phyloP scores from a whole-genome alignment of 2,797 vertebrate species.

The Rhadinocentrus ornatus region DNA sequence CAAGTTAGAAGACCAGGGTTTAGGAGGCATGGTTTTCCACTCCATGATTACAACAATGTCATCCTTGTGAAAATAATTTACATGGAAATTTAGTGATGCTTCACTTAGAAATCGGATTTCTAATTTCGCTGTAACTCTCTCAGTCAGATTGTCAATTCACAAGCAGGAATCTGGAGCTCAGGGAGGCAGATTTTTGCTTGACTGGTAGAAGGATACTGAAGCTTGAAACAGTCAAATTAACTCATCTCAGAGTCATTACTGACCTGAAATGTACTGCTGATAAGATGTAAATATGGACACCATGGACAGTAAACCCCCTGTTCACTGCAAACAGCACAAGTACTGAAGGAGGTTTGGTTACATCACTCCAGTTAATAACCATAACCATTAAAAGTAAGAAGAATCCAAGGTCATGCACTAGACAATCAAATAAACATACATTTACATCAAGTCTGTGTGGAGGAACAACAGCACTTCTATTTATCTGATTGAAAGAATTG shows the following conservation, averaged over 20 bases:
- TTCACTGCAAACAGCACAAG: conserved; percentile 2
- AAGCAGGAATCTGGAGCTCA: no score
- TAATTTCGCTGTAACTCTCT: background rate
- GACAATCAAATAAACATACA: background rate
- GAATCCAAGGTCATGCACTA: background rate
- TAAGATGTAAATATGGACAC: conserved; percentile 4
- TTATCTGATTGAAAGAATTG: background rate
- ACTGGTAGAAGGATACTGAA: conserved; percentile 27
- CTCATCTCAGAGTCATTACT: conserved; percentile 24
- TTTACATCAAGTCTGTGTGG: background rate
- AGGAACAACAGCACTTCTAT: background rate
- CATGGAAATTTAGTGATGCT: background rate
- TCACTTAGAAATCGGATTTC: background rate
- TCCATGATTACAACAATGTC: background rate
- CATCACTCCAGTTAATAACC: background rate
- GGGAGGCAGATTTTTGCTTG: conserved; percentile 12
- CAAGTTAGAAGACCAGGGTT: no score
- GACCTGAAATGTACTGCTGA: conserved; percentile 23
- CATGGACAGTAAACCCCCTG: conserved; percentile 11
- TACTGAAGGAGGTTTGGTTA: background rate
- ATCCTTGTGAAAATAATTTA: background rate
- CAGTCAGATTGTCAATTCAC: background rate
- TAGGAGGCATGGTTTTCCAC: background rate
- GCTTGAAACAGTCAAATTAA: conserved; percentile 27
- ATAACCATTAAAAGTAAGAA: conserved; percentile 10